Evolutionary conservation across 1,140 invertebrate genomes (phyloP).

Genomic region (Polyergus mexicanus): DNA sequence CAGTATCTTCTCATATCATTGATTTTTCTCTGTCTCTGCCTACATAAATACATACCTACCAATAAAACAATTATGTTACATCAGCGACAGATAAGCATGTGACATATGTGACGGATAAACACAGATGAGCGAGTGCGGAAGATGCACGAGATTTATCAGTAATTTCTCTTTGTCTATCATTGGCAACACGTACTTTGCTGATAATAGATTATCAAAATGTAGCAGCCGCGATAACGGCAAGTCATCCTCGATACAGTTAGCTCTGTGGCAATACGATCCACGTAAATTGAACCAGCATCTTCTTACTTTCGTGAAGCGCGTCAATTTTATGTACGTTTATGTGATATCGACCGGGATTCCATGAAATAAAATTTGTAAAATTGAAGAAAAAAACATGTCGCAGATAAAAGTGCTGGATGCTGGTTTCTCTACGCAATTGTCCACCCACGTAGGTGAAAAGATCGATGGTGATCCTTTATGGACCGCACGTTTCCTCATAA

Average conservation of each 20-base stretch:
- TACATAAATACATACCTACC: conserved; percentile 3
- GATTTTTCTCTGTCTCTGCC: not conserved
- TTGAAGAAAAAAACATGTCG: conserved; percentile 60
- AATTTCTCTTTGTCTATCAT: not conserved
- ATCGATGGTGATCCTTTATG: conserved; percentile 94
- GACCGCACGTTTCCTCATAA: conserved; percentile 92
- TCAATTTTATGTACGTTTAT: not conserved
- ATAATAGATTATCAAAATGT: conserved; percentile 42
- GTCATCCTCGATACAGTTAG: not conserved
- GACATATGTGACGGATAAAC: not conserved
- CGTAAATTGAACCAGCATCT: not conserved
- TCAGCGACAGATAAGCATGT: conserved; percentile 9
- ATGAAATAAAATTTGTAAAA: not conserved
- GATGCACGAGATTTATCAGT: not conserved
- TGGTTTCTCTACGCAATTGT: conserved; percentile 94
- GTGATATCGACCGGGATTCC: not conserved
- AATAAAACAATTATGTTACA: not conserved
- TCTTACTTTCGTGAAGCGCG: not conserved
- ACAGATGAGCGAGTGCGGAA: conserved; percentile 10
- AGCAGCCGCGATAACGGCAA: not conserved
- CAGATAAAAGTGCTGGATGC: conserved; percentile 91
- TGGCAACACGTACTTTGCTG: not conserved
- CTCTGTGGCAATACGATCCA: not conserved
- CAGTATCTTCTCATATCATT: not conserved
- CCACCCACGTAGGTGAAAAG: conserved; percentile 90